phyloP scores from a whole-genome alignment of 2,113 vertebrate genomes.

The Cephalopholis sonnerati region DNA sequence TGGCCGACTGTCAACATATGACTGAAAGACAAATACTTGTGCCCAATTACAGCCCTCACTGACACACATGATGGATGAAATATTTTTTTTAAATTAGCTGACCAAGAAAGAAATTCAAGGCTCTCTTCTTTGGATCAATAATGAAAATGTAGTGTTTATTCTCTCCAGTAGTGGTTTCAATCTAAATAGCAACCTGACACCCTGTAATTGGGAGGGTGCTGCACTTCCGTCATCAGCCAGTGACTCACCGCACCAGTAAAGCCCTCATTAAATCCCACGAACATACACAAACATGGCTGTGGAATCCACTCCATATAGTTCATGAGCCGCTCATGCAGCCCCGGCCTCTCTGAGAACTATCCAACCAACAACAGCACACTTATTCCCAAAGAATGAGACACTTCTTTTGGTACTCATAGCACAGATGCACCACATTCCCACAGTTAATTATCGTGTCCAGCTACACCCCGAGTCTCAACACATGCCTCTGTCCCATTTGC shows the following conservation, averaged over 20 bases:
- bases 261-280: conserved; percentile 73
- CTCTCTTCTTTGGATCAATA: conserved; percentile 20
- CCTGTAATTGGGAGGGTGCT: conserved; percentile 71
- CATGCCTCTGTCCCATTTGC: conserved; percentile 35
- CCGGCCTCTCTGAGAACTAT: conserved; percentile 32
- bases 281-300: conserved; percentile 67
- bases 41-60: conserved; percentile 13
- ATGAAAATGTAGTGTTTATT: conserved; percentile 24
- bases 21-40: conserved; percentile 19
- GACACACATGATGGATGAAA: conserved; percentile 23
- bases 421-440: conserved; percentile 56
- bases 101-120: conserved; percentile 13
- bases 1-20: conserved; percentile 26
- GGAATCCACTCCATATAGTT: conserved; percentile 48
- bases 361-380: conserved; percentile 58
- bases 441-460: conserved; percentile 27
- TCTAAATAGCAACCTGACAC: conserved; percentile 60
- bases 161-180: conserved; percentile 39
- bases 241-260: conserved; percentile 65
- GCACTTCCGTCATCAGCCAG: conserved; percentile 61
- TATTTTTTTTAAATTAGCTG: conserved; percentile 17
- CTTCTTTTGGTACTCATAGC: conserved; percentile 53
- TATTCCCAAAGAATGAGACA: conserved; percentile 50
- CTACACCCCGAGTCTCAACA: conserved; percentile 13
- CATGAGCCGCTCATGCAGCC: conserved; percentile 20